These are phyloP conservation scores for Theonella swinhoei DNA, from an alignment of 37 sponge, comb jelly and placozoan species.

Conservation along the genomic window DNA sequence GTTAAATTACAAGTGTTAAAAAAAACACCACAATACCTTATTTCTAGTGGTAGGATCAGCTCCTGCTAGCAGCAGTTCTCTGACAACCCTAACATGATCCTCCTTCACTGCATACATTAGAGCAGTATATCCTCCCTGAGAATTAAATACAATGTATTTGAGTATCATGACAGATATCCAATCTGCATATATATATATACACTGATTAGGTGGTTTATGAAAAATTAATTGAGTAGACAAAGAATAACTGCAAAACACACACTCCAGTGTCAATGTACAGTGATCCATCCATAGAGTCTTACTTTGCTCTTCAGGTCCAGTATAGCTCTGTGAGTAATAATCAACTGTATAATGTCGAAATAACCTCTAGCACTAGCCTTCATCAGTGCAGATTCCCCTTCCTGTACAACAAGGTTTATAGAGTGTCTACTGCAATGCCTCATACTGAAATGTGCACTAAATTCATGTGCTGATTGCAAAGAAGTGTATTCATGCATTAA, in stretches of 20 bases:
- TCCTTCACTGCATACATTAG: constrained; percentile 13
- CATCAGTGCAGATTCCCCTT: constrained; percentile 22
- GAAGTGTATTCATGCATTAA: no score
- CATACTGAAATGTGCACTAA: no score
- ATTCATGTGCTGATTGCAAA: no score
- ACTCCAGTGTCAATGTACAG: neutral
- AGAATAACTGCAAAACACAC: neutral
- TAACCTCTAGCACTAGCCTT: constrained; percentile 21
- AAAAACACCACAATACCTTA: constrained; percentile 17
- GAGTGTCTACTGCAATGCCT: no score
- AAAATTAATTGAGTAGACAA: no score
- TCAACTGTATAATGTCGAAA: constrained; percentile 9
- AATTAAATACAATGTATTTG: neutral
- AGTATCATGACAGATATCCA: no score
- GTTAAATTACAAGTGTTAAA: neutral
- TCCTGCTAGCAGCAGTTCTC: constrained; percentile 19
- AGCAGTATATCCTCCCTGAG: constrained; percentile 27
- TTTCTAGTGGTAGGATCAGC: neutral
- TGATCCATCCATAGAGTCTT: neutral
- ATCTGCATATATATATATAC: neutral
- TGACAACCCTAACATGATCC: neutral
- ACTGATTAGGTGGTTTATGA: neutral
- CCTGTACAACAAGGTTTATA: neutral
- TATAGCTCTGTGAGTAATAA: constrained; percentile 23
- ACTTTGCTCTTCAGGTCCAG: constrained; percentile 41